Conservation (phyloP, 2,888 invertebrate genomes). For the Mechanitis messenoides region DNA sequence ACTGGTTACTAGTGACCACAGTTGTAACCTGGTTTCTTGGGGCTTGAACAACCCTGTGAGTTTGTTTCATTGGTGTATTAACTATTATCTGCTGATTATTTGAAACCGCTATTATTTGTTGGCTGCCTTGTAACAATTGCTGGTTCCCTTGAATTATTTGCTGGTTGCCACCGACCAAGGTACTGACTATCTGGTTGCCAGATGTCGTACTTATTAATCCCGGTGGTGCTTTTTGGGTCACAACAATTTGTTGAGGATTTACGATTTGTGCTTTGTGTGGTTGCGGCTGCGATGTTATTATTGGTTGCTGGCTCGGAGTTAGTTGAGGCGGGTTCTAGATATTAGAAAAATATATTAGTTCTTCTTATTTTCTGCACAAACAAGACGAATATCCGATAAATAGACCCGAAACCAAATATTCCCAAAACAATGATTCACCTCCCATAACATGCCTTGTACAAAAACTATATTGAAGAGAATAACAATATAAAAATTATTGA, state of each 20-base stretch:
- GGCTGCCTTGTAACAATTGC: conserved; percentile 52
- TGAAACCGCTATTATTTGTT: conserved; percentile 62
- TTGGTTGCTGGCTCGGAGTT: conserved; percentile 67
- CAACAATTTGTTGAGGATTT: conserved; percentile 64
- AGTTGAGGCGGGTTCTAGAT: conserved; percentile 64
- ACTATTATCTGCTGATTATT: conserved; percentile 65
- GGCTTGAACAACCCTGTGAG: conserved; percentile 54
- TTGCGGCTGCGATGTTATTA: conserved; percentile 69
- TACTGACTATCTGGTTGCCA: conserved; percentile 31
- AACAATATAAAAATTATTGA: background rate
- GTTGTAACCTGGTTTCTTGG: conserved; percentile 48
- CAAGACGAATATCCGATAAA: conserved; percentile 1
- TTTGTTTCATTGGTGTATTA: conserved; percentile 56
- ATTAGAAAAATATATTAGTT: conserved; percentile 9
- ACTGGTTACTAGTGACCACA: conserved; percentile 26
- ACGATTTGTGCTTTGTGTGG: conserved; percentile 74
- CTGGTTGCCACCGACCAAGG: conserved; percentile 32
- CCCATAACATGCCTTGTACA: background rate
- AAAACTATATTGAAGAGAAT: background rate
- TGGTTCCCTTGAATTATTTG: conserved; percentile 44
- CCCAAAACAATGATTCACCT: background rate
- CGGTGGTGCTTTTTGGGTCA: conserved; percentile 65
- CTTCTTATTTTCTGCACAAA: background rate
- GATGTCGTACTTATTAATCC: conserved; percentile 54
- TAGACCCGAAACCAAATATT: conserved; percentile 17